phyloP scores from a whole-genome alignment of 1,140 invertebrate species.

The Trissolcus basalis region DNA sequence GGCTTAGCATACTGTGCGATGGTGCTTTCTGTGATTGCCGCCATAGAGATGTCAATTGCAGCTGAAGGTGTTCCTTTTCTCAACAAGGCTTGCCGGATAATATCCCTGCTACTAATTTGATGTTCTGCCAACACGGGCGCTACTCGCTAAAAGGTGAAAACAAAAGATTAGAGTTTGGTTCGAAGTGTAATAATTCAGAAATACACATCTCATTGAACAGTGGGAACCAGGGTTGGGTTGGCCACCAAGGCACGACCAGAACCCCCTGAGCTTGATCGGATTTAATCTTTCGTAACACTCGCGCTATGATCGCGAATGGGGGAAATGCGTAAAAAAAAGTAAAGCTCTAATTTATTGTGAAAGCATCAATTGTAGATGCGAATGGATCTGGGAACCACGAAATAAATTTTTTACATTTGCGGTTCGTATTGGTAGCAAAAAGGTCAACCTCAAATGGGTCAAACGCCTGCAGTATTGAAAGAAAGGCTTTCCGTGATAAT shows the following conservation, averaged over 20 bases:
- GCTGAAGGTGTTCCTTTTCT: conserved; percentile 1
- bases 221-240: conserved; percentile 31
- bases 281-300: conserved; percentile 19
- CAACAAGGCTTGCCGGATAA: conserved; percentile 8
- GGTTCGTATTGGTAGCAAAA: conserved; percentile 19
- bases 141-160: conserved; percentile 13
- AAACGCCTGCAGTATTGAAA: background rate
- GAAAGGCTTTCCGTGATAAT: conserved; percentile 1
- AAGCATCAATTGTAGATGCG: background rate
- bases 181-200: conserved; percentile 5
- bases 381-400: conserved; percentile 17
- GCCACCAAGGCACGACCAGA: conserved; percentile 17
- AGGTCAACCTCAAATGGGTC: conserved; percentile 15
- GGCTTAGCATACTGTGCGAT: conserved; percentile 22
- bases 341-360: background rate
- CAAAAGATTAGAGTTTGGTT: conserved; percentile 10
- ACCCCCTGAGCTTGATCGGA: conserved; percentile 15
- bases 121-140: conserved; percentile 15
- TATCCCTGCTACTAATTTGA: conserved; percentile 14
- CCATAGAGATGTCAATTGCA: conserved; percentile 8
- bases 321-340: conserved; percentile 29
- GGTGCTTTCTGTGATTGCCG: conserved; percentile 2
- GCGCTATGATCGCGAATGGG: conserved; percentile 15
- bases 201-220: conserved; percentile 10
- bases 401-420: conserved; percentile 13